phyloP scores from a whole-genome alignment of 2,888 invertebrate species.

The Chymomyza caudatula region DNA sequence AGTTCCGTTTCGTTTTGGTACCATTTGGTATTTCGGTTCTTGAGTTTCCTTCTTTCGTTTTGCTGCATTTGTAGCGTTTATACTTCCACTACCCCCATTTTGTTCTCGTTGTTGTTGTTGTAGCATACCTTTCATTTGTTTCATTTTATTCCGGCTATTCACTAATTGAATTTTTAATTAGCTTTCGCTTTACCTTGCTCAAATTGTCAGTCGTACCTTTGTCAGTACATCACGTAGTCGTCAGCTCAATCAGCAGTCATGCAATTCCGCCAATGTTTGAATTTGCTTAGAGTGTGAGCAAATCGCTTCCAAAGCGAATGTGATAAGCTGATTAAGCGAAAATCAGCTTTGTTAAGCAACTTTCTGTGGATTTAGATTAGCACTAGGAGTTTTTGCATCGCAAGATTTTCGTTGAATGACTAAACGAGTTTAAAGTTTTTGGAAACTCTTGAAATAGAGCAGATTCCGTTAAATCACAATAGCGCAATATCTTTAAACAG shows the following conservation, averaged over 20 bases:
- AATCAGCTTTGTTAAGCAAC: constrained; percentile 15
- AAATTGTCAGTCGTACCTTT: constrained; percentile 26
- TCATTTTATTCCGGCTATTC: constrained; percentile 27
- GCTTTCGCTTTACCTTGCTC: constrained; percentile 24
- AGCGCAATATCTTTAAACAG: no score
- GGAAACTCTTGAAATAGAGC: no score
- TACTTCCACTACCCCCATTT: constrained; percentile 5
- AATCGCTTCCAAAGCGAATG: neutral
- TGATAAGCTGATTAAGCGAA: constrained; percentile 62
- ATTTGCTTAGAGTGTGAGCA: constrained; percentile 5
- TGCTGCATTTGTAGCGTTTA: constrained; percentile 26
- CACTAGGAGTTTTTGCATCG: constrained; percentile 1
- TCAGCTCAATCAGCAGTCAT: no score
- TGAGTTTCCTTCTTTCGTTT: constrained; percentile 19
- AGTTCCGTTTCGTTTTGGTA: constrained; percentile 16
- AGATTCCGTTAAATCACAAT: no score
- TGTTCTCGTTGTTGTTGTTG: constrained; percentile 28
- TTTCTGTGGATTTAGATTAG: constrained; percentile 1
- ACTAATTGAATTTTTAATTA: constrained; percentile 69
- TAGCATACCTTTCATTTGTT: constrained; percentile 7
- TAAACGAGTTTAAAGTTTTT: neutral
- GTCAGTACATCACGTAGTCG: constrained; percentile 21
- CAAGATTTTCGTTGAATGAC: no score
- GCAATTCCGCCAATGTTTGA: no score
- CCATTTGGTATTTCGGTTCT: constrained; percentile 25